Base-by-base conservation (phyloP, 2,888 invertebrate genomes). In the Hirtodrosophila confusa region DNA sequence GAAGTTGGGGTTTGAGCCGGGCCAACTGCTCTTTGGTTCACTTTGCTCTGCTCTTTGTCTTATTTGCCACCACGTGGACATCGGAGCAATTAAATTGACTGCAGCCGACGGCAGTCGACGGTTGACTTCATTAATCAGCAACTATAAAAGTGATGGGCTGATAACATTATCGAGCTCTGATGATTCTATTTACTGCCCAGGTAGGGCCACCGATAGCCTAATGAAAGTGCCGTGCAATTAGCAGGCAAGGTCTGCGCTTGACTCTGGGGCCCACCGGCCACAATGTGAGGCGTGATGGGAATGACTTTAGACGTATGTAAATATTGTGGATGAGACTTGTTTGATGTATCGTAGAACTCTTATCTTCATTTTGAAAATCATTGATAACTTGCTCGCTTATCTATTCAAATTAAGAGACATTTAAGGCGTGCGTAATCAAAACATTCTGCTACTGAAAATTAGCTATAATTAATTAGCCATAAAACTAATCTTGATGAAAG, bases 61-160 rank as follows among this genome's bases (percentile, higher is more conserved):
- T 58, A 64, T 67, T 87, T 87, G 85, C 78, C 66, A 50, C 69
- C 80, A 61, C 65, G 85, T 82, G 68, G 79, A 68, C 71, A 58
- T 24, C 55, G 6, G 54, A 84, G 82, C 88, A 82, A 88, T 82
- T 82, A 82, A 80, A 86, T 86, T 80, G 64, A 68, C 84, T 73
- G 67, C 79, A 48, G 80, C 84, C 76, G 79, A 53, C 69, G 87
- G 80, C 78, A 82, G 53, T 62, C 62, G 58, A 53, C 40, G 72
- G 47, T 65, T 67, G 62, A 77, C 86, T 84, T 80, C 86, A 80
- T 80, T 80, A 82, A 82, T 88, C 80, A 86, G 82, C 64, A 51
- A 80, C 88, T 70, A 80, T 82, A 82, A 88, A 82, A 57, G 78
- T 77, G 88, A 82, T 82, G 80, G 40, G 7, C 82, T 86, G 82